Conservation (phyloP, 2,113 vertebrate genomes). For the Microcebus lehilahytsara region DNA sequence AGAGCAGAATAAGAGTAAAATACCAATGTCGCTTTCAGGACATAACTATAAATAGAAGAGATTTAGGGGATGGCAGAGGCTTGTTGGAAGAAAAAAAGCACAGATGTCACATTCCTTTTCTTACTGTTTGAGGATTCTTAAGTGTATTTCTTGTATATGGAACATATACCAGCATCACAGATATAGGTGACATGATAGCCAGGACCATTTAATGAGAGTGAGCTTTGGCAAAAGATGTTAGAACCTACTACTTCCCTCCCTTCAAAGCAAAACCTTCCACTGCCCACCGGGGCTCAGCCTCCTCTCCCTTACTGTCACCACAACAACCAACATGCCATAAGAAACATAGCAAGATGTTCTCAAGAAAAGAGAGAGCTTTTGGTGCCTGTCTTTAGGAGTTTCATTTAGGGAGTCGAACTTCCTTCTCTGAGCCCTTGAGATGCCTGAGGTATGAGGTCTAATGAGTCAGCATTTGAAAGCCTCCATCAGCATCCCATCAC, state of each 20-base stretch:
- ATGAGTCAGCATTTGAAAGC: constrained; percentile 31
- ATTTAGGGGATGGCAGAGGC: background rate
- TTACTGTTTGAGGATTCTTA: background rate
- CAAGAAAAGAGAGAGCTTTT: background rate
- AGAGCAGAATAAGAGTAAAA: background rate
- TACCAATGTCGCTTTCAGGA: background rate
- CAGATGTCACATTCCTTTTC: background rate
- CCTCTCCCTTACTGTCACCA: background rate
- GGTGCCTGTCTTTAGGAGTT: background rate
- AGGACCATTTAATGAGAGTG: background rate
- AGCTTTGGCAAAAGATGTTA: background rate
- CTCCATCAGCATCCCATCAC: background rate
- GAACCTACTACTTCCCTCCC: background rate
- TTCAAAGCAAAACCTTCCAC: background rate
- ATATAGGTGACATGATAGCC: background rate
- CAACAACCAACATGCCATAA: background rate
- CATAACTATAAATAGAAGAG: background rate
- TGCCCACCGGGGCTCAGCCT: background rate
- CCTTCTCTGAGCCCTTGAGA: background rate
- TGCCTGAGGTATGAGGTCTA: constrained; percentile 1
- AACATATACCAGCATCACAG: background rate
- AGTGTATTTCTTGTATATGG: background rate
- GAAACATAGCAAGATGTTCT: background rate
- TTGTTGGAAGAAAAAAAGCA: background rate
- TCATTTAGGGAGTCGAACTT: background rate